Percentiles rank a stretch among this genome's conserved stretches.
phyloP scores from a whole-genome alignment of 2,888 invertebrate species.

The Deilephila elpenor region DNA sequence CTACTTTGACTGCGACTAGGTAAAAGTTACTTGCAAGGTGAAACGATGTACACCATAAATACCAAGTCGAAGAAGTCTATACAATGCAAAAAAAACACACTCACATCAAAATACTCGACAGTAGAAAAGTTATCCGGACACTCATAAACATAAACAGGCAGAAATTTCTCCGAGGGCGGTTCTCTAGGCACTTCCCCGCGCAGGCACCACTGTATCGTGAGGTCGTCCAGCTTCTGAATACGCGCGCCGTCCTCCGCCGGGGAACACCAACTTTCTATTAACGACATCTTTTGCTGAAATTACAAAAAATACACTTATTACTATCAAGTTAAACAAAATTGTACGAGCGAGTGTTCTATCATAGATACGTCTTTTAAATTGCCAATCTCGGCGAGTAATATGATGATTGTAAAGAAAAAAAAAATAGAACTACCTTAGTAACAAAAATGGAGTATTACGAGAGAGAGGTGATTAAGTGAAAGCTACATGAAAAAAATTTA shows the following conservation, averaged over 20 bases:
- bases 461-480: neutral
- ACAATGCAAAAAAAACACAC: slow-evolving; percentile 23
- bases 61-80: neutral
- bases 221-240: slow-evolving; percentile 81
- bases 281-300: slow-evolving; percentile 87
- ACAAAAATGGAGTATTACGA: neutral
- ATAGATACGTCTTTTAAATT: neutral
- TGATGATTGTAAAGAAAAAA: neutral
- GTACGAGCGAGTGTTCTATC: neutral
- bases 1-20: no score
- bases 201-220: slow-evolving; percentile 89
- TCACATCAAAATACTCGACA: slow-evolving; percentile 92
- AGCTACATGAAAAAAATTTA: neutral
- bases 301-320: neutral
- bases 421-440: neutral
- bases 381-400: neutral
- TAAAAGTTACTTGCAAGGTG: no score
- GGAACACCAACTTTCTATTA: slow-evolving; percentile 86
- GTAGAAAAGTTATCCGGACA: slow-evolving; percentile 94
- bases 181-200: slow-evolving; percentile 85
- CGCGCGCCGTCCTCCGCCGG: slow-evolving; percentile 65
- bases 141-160: slow-evolving; percentile 90
- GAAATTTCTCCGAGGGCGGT: slow-evolving; percentile 84
- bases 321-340: neutral
- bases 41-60: neutral